Percentiles rank a stretch among this genome's conserved stretches.
phyloP scores from a whole-genome alignment of 2,113 vertebrate species.

The Pardalotus punctatus region DNA sequence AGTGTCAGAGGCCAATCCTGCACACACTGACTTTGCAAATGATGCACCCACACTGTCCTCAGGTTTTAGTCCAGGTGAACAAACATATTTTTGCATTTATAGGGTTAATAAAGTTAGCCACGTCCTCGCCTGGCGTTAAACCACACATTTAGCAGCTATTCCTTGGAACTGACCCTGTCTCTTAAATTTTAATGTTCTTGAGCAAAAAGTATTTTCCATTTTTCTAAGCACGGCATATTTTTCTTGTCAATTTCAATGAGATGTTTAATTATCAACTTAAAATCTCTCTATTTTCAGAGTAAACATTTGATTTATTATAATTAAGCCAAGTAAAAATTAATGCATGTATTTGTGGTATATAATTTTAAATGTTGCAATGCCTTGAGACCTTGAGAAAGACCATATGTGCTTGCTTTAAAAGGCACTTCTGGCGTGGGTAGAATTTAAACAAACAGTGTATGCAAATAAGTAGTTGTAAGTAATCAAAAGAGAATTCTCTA shows the following conservation, averaged over 20 bases:
- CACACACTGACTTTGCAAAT: not conserved
- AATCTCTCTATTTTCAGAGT: not conserved
- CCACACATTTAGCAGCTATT: not conserved
- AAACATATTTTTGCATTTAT: not conserved
- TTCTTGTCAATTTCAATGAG: not conserved
- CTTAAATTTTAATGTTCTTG: not conserved
- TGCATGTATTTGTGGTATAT: not conserved
- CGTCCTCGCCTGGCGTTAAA: not conserved
- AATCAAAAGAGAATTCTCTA: not conserved
- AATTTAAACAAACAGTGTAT: constrained; percentile 23
- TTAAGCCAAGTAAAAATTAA: not conserved
- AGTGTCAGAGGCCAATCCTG: not conserved
- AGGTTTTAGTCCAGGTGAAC: not conserved
- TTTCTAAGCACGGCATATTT: not conserved
- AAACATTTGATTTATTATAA: not conserved
- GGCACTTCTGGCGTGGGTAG: not conserved
- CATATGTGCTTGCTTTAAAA: not conserved
- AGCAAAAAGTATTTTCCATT: not conserved
- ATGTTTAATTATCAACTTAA: not conserved
- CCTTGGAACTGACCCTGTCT: not conserved
- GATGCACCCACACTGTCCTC: accelerated
- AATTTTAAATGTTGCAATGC: not conserved
- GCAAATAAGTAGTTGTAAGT: constrained; percentile 4
- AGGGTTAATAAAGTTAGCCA: not conserved
- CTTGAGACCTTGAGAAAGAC: not conserved